Percentiles rank a stretch among this genome's conserved stretches.
phyloP scores from a whole-genome alignment of 1,140 invertebrate genomes.

The Camponotus pennsylvanicus region DNA sequence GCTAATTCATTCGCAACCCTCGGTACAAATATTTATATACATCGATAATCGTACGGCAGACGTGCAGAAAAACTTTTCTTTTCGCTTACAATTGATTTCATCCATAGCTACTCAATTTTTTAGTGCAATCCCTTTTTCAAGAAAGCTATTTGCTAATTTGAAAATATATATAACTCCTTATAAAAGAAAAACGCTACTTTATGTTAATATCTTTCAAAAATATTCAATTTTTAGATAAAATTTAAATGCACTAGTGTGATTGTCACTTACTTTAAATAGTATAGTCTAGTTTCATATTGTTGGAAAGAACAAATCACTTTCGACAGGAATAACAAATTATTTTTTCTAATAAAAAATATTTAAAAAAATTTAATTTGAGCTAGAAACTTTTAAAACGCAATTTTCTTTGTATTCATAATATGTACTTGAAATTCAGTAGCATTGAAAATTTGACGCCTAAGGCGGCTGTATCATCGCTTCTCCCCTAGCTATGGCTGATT shows the following conservation, averaged over 20 bases:
- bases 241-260: not conserved
- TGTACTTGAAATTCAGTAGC: not conserved
- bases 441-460: constrained; percentile 17
- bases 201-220: not conserved
- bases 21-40: constrained; percentile 60
- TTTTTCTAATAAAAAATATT: not conserved
- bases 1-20: constrained; percentile 64
- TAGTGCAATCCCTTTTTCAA: not conserved
- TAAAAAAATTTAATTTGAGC: not conserved
- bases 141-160: not conserved
- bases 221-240: not conserved
- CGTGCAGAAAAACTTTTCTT: constrained; percentile 2
- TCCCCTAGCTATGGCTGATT: not conserved
- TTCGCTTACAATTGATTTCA: not conserved
- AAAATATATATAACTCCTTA: not conserved
- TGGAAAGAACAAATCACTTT: not conserved
- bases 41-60: constrained; percentile 40
- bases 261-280: not conserved
- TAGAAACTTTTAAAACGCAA: not conserved
- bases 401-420: not conserved
- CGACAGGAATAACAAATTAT: not conserved
- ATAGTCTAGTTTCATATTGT: not conserved
- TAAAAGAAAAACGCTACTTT: not conserved
- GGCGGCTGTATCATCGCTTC: not conserved
- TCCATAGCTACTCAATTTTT: not conserved